These are phyloP conservation scores for Baccha elongata DNA, from an alignment of 2,888 invertebrate species.

Conservation along the genomic window DNA sequence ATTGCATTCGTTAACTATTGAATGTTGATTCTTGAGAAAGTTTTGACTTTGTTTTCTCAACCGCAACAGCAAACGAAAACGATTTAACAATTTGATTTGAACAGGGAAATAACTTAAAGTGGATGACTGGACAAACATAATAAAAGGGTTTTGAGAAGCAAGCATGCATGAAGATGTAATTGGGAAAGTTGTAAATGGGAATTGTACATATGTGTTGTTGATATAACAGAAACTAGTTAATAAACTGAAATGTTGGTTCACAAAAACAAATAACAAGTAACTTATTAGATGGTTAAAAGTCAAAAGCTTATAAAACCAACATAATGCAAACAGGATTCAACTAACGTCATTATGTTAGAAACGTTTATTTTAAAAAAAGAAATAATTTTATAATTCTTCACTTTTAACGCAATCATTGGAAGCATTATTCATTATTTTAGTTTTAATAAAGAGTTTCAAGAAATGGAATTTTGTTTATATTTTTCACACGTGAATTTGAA, in stretches of 20 bases:
- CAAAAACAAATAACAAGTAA: too few relatives aligned
- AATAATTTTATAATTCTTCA: too few relatives aligned
- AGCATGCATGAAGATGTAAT: background rate
- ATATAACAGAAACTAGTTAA: background rate
- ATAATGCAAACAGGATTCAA: too few relatives aligned
- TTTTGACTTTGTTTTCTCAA: background rate
- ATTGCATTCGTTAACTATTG: background rate
- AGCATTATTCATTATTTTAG: too few relatives aligned
- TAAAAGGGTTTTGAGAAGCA: background rate
- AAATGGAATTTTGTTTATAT: too few relatives aligned
- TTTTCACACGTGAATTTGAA: too few relatives aligned
- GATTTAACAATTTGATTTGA: slow-evolving; percentile 13
- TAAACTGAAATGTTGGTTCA: background rate
- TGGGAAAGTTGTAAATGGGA: background rate
- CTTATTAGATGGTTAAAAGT: too few relatives aligned
- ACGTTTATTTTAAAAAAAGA: too few relatives aligned
- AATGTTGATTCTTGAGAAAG: slow-evolving; percentile 18
- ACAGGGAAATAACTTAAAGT: slow-evolving; percentile 21
- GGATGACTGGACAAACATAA: background rate
- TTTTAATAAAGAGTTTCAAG: too few relatives aligned
- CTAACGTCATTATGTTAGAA: too few relatives aligned
- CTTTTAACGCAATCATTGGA: too few relatives aligned
- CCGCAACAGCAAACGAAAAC: background rate
- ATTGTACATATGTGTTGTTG: background rate
- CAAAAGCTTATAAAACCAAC: too few relatives aligned